These are phyloP conservation scores for Drosophila paramelanica DNA, from an alignment of 2,888 invertebrate species.

Conservation along the genomic window DNA sequence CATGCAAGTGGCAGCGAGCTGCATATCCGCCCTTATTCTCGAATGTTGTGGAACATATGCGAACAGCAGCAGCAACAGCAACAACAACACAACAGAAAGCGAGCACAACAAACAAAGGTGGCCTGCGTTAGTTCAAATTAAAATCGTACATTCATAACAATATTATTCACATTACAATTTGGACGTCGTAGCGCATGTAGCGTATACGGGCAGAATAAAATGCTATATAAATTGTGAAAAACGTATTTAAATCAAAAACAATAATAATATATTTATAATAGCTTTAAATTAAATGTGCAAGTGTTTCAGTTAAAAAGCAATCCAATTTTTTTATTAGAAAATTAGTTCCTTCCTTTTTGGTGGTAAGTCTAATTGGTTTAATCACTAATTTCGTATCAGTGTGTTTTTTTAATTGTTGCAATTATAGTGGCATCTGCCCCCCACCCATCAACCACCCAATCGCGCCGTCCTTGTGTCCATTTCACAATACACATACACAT, in stretches of 20 bases:
- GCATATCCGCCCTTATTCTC: conserved; percentile 51
- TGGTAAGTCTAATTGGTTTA: conserved; percentile 38
- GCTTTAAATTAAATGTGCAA: conserved; percentile 35
- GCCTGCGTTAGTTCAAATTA: conserved; percentile 49
- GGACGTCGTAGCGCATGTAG: conserved; percentile 28
- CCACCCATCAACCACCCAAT: conserved; percentile 23
- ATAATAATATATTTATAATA: not conserved
- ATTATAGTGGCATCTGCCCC: conserved; percentile 35
- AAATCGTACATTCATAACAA: conserved; percentile 44
- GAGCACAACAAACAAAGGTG: conserved; percentile 72
- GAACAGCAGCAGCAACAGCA: conserved; percentile 21
- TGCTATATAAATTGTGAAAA: conserved; percentile 32
- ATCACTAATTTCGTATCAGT: not conserved
- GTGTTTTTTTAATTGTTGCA: conserved; percentile 8
- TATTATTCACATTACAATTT: conserved; percentile 50
- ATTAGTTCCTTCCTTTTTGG: not conserved
- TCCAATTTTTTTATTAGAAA: not conserved
- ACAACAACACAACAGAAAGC: conserved; percentile 22
- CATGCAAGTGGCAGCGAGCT: conserved; percentile 23
- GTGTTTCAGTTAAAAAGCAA: conserved; percentile 5
- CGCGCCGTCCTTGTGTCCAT: conserved; percentile 68
- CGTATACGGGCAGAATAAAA: conserved; percentile 21
- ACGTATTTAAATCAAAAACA: conserved; percentile 3
- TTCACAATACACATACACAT: conserved; percentile 45
- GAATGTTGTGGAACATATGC: conserved; percentile 60